phyloP scores from a whole-genome alignment of 1,140 invertebrate species.

The Ericerus pela region DNA sequence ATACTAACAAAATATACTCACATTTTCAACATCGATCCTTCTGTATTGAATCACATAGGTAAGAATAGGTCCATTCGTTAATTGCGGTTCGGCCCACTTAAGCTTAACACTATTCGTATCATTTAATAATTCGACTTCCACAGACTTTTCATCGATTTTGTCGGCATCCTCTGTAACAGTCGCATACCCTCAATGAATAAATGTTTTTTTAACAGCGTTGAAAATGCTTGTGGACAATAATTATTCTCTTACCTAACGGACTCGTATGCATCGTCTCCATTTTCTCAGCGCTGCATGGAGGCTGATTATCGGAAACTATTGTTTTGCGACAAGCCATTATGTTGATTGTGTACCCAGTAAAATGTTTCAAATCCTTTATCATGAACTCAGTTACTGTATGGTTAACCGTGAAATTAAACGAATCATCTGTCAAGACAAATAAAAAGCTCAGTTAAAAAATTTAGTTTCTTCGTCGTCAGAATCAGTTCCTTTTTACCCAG shows the following conservation, averaged over 20 bases:
- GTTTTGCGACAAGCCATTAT: constrained; percentile 52
- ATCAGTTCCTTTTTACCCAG: no score
- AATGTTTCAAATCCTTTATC: constrained; percentile 50
- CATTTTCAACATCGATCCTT: constrained; percentile 42
- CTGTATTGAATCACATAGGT: constrained; percentile 64
- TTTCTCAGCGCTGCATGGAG: neutral
- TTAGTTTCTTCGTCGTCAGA: no score
- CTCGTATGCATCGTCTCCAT: neutral
- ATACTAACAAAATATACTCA: no score
- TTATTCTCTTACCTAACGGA: neutral
- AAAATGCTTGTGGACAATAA: neutral
- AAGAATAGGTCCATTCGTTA: constrained; percentile 73
- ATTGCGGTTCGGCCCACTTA: constrained; percentile 60
- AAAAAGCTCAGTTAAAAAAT: no score
- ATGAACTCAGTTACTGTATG: neutral
- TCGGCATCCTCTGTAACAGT: constrained; percentile 23
- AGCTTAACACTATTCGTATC: constrained; percentile 25
- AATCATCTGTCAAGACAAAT: no score
- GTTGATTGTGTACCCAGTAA: constrained; percentile 49
- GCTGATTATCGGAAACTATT: neutral
- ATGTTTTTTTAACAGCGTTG: neutral
- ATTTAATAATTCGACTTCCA: constrained; percentile 22
- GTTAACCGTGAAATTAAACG: neutral
- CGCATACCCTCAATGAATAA: neutral
- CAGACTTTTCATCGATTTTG: constrained; percentile 18